phyloP scores from a whole-genome alignment of 2,888 invertebrate genomes.

The Rhodophaea formosa region DNA sequence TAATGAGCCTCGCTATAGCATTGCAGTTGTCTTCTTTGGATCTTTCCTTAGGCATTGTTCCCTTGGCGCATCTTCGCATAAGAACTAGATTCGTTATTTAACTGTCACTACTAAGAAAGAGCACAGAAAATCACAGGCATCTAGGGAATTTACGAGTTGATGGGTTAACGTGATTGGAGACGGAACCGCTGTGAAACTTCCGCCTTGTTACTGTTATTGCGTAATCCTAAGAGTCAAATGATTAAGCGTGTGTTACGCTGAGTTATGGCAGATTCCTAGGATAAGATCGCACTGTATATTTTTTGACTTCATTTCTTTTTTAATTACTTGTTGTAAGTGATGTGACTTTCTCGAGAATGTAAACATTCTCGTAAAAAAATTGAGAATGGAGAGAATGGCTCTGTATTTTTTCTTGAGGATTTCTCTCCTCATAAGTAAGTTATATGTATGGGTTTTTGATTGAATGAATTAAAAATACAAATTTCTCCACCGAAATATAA shows the following conservation, averaged over 20 bases:
- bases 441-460: too few species aligned
- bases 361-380: too few species aligned
- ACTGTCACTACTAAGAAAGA: constrained; percentile 66
- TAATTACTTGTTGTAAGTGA: too few species aligned
- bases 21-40: constrained; percentile 66
- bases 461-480: too few species aligned
- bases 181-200: constrained; percentile 38
- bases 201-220: constrained; percentile 42
- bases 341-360: too few species aligned
- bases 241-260: constrained; percentile 35
- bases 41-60: constrained; percentile 66
- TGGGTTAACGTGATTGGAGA: constrained; percentile 47
- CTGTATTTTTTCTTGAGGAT: too few species aligned
- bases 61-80: constrained; percentile 30
- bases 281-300: too few species aligned
- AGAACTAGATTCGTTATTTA: constrained; percentile 51
- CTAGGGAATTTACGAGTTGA: constrained; percentile 41
- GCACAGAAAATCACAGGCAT: constrained; percentile 58
- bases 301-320: too few species aligned
- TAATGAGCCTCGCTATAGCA: constrained; percentile 69
- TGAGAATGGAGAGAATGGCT: too few species aligned
- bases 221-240: constrained; percentile 37
- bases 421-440: too few species aligned
- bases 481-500: too few species aligned
- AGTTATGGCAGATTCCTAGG: constrained; percentile 23